Percentiles rank a stretch among this genome's conserved stretches.
phyloP scores from a whole-genome alignment of 2,888 invertebrate species.

The Orthonevra nobilis region DNA sequence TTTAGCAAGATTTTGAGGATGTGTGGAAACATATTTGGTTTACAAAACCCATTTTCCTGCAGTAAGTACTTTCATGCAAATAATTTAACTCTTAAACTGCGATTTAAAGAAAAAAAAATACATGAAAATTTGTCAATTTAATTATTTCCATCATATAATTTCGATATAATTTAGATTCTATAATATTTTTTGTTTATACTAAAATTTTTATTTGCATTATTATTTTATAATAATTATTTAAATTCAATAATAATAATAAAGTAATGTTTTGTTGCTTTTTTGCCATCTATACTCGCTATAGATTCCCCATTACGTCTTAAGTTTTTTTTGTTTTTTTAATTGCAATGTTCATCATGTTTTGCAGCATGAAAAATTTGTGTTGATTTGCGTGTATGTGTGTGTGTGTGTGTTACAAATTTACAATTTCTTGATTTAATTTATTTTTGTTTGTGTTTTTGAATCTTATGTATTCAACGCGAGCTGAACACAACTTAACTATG shows the following conservation, averaged over 20 bases:
- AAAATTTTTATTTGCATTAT: constrained; percentile 68
- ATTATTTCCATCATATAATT: constrained; percentile 70
- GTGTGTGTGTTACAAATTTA: constrained; percentile 46
- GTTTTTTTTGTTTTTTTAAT: constrained; percentile 66
- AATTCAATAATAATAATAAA: constrained; percentile 61
- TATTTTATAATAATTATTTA: constrained; percentile 66
- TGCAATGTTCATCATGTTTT: constrained; percentile 55
- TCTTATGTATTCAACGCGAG: constrained; percentile 38
- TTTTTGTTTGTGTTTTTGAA: background rate
- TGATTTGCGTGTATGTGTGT: constrained; percentile 33
- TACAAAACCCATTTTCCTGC: too few relatives aligned
- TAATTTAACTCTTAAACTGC: too few relatives aligned
- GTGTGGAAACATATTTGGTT: too few relatives aligned
- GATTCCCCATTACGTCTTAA: constrained; percentile 64
- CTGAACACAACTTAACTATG: constrained; percentile 28
- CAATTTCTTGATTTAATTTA: constrained; percentile 23
- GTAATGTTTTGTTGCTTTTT: constrained; percentile 44
- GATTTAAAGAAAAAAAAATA: constrained; percentile 33
- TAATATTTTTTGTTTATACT: constrained; percentile 65
- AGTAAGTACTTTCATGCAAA: too few relatives aligned
- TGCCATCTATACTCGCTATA: constrained; percentile 56
- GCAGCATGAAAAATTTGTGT: too few relatives aligned
- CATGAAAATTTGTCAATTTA: constrained; percentile 50
- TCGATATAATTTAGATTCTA: constrained; percentile 70
- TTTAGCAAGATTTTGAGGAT: too few relatives aligned